phyloP scores from a whole-genome alignment of 2,113 vertebrate genomes.

The Cynoglossus semilaevis region DNA sequence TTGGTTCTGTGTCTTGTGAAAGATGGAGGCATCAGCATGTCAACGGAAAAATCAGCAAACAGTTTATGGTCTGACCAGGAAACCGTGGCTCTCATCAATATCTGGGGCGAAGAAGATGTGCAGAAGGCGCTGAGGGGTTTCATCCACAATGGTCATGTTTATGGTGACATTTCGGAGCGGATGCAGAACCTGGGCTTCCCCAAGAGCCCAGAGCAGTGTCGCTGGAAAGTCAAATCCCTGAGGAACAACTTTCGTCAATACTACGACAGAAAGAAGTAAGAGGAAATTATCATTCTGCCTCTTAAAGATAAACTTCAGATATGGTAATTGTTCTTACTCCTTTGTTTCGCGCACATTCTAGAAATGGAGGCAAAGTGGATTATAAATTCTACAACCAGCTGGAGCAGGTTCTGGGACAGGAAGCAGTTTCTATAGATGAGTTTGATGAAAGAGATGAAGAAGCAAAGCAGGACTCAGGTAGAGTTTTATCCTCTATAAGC shows the following conservation, averaged over 20 bases:
- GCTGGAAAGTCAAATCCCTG: constrained; percentile 68
- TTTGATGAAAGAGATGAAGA: constrained; percentile 62
- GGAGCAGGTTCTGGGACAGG: constrained; percentile 64
- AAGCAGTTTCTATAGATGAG: constrained; percentile 53
- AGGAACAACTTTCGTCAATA: constrained; percentile 66
- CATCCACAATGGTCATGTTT: constrained; percentile 63
- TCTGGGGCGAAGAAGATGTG: constrained; percentile 69
- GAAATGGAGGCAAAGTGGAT: constrained; percentile 54
- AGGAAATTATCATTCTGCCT: not conserved
- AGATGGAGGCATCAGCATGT: constrained; percentile 38
- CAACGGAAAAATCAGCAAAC: constrained; percentile 21
- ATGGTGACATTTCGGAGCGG: constrained; percentile 60
- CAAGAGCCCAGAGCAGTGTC: constrained; percentile 68
- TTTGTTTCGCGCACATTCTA: constrained; percentile 4
- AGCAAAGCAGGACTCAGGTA: constrained; percentile 55
- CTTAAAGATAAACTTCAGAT: not conserved
- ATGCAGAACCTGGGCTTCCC: constrained; percentile 51
- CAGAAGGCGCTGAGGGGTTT: constrained; percentile 59
- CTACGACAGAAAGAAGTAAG: constrained; percentile 70
- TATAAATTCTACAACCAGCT: constrained; percentile 68
- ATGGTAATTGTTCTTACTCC: not conserved
- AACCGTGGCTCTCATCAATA: constrained; percentile 62
- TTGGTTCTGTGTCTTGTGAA: not conserved
- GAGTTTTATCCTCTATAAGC: not conserved
- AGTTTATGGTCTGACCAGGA: constrained; percentile 65